Conservation (phyloP, 2,113 vertebrate genomes). For the Phocoena phocoena region DNA sequence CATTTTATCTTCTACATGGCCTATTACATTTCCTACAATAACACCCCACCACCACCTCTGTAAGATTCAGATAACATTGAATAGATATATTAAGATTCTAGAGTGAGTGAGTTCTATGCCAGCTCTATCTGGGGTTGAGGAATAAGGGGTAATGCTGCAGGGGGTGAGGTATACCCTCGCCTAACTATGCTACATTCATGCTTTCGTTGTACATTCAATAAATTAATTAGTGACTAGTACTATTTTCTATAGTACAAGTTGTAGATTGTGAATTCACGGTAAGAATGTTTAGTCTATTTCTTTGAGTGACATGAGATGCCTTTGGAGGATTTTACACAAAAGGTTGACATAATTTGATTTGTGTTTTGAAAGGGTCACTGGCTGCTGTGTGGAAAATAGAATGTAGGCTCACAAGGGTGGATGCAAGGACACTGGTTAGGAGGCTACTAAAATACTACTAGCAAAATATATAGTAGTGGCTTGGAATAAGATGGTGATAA, state of each 20-base stretch:
- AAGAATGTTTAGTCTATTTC: neutral
- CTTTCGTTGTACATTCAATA: neutral
- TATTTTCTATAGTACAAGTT: neutral
- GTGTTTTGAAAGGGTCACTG: neutral
- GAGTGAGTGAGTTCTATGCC: neutral
- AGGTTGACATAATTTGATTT: neutral
- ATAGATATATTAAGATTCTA: neutral
- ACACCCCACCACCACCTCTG: fast-evolving
- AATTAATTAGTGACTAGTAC: neutral
- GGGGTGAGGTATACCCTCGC: fast-evolving
- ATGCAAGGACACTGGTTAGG: neutral
- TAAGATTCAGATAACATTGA: neutral
- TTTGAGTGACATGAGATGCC: neutral
- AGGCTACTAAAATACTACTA: neutral
- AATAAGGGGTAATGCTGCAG: neutral
- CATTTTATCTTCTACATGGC: neutral
- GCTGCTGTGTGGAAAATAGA: neutral
- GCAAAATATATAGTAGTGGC: neutral
- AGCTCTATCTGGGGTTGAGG: neutral
- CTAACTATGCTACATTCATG: neutral
- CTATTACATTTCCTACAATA: neutral
- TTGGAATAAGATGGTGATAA: neutral
- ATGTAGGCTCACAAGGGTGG: neutral
- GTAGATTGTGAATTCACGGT: neutral
- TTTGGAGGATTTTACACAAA: slow-evolving; percentile 31